Evolutionary conservation across 1,140 invertebrate genomes (phyloP), one percentile per base, ranked within the genome.

Genomic region (Steinernema khuongi): DNA sequence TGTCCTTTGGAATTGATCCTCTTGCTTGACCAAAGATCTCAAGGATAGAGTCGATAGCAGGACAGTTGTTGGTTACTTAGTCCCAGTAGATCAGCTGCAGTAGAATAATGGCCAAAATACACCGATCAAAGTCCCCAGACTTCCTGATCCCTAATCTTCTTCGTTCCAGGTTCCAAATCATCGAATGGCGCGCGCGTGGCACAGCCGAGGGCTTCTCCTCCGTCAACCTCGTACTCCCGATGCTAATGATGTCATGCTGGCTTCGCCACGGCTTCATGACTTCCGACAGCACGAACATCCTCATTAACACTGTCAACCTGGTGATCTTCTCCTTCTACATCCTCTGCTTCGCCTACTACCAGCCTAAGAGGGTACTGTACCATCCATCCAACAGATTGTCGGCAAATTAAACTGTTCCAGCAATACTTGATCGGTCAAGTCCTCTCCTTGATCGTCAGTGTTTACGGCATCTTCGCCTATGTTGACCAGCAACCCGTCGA

Each of bases 171-270:
- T 66, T 73, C 26, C 60, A 70, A 72, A 69, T 78, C 19, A 2
- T 77, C 1, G 77, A 78, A 18, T 84, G 83, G 83, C 66, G 72
- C 19, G 68, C 74, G 33, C 69, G 83, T 50, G 83, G 83, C 17
- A 81, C 83, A 26, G 79, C 83, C 18, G 83, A 84, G 36, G 83
- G 83, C 4, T 84, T 84, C 72, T 85, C 82, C 44, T 85, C 83
- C 2, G 74, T 84, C 22, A 81, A 79, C 33, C 83, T 84, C 69
- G 83, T 84, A 17, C 79, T 84, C 41, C 83, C 83, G 14, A 67
- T 84, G 32, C 68, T 85, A 19, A 83, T 84, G 82, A 78, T 73
- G 70, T 44, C 66, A n/a, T 83, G 76, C 33, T 84, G 82, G 82
- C 74, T 77, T 19, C 74, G 76, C 44, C 82, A 84, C 41, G 83